These are phyloP conservation scores for Heterotis niloticus DNA, from an alignment of 2,113 vertebrate genomes.

Conservation along the genomic window DNA sequence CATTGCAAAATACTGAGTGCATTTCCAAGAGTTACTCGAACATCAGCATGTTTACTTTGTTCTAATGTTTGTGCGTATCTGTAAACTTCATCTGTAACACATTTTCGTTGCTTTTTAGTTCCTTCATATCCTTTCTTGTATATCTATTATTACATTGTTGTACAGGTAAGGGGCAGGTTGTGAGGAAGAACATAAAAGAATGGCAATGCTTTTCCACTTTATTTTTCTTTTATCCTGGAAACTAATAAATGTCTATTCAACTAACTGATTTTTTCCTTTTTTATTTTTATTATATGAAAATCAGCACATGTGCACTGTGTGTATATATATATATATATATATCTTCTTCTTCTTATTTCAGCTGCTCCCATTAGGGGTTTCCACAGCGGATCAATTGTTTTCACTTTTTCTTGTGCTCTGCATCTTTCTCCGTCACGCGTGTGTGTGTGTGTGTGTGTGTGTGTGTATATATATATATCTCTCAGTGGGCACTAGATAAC, in stretches of 20 bases:
- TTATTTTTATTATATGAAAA: constrained; percentile 1
- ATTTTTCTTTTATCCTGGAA: constrained; percentile 7
- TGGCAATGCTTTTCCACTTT: not conserved
- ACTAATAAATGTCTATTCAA: constrained; percentile 19
- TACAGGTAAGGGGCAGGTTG: not conserved
- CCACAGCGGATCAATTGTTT: too few relatives aligned
- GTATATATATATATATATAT: too few relatives aligned
- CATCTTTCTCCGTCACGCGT: too few relatives aligned
- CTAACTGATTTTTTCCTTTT: not conserved
- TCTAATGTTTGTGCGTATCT: not conserved
- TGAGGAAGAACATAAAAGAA: constrained; percentile 6
- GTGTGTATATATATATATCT: too few relatives aligned
- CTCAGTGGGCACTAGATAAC: too few relatives aligned
- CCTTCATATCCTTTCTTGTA: not conserved
- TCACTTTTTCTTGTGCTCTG: too few relatives aligned
- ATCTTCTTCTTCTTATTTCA: too few relatives aligned
- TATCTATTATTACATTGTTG: not conserved
- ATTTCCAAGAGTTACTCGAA: not conserved
- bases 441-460: too few relatives aligned
- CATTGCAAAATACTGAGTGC: not conserved
- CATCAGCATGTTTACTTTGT: not conserved
- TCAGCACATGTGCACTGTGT: too few relatives aligned
- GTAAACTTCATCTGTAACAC: not conserved
- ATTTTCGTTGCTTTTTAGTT: not conserved
- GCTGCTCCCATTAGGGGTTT: too few relatives aligned